A percentile compares a stretch with the other conserved stretches of the same genome.
Evolutionary conservation across 2,113 vertebrate genomes (phyloP).

Genomic region (Calidris pygmaea): DNA sequence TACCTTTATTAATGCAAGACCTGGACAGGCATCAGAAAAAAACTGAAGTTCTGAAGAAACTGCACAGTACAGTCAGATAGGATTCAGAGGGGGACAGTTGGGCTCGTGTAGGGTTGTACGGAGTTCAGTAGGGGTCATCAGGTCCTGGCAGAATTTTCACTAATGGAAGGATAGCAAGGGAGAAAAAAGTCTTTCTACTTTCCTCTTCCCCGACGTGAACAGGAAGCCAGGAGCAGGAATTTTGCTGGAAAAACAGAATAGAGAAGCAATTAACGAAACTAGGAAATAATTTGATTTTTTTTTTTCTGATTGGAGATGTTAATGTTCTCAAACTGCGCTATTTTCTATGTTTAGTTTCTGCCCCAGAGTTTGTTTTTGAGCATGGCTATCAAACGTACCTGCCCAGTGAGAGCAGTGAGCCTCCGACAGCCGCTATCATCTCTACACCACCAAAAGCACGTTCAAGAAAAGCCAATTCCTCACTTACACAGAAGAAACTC

Average conservation of each 20-base stretch:
- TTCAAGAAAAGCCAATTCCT: slow-evolving; percentile 80
- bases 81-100: neutral
- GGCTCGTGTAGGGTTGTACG: neutral
- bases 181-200: neutral
- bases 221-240: neutral
- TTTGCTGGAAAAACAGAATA: neutral
- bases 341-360: slow-evolving; percentile 76
- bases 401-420: slow-evolving; percentile 82
- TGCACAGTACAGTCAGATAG: neutral
- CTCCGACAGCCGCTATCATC: slow-evolving; percentile 65
- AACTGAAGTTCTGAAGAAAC: neutral
- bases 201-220: neutral
- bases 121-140: neutral
- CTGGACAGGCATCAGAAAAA: neutral
- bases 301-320: neutral
- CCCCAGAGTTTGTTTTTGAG: slow-evolving; percentile 88
- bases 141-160: neutral
- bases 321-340: neutral
- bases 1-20: neutral
- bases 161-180: neutral
- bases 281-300: neutral
- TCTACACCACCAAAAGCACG: slow-evolving; percentile 81
- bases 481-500: slow-evolving; percentile 83
- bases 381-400: slow-evolving; percentile 89
- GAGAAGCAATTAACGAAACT: neutral